phyloP scores from a whole-genome alignment of 2,113 vertebrate species.

The Morphnarchus princeps region DNA sequence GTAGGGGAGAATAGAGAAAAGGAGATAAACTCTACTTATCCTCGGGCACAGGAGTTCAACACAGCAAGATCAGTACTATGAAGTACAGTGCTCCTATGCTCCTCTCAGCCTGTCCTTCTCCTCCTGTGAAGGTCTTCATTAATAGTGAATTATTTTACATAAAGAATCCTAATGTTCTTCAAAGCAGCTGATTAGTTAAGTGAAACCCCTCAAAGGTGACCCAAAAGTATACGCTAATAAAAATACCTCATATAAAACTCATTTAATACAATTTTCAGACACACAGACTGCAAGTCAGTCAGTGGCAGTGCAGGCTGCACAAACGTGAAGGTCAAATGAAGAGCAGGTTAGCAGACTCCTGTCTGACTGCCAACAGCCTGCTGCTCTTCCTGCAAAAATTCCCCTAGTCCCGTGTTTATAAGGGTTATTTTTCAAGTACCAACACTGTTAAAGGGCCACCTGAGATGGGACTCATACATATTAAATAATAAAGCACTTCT shows the following conservation, averaged over 20 bases:
- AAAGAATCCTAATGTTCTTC: not conserved
- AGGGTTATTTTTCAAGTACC: not conserved
- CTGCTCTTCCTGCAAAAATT: not conserved
- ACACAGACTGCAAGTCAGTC: not conserved
- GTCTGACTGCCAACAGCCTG: not conserved
- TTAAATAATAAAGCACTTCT: not conserved
- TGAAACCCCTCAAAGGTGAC: not conserved
- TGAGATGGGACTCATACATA: not conserved
- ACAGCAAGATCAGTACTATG: not conserved
- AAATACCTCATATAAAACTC: not conserved
- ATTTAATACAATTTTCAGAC: not conserved
- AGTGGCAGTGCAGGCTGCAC: not conserved
- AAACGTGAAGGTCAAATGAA: not conserved
- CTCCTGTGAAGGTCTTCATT: not conserved
- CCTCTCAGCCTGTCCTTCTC: not conserved
- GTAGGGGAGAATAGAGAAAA: constrained; percentile 10
- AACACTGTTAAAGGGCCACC: not conserved
- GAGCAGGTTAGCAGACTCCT: not conserved
- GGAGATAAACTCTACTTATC: constrained; percentile 43
- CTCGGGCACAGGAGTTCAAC: not conserved
- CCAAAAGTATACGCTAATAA: not conserved
- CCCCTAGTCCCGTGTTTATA: not conserved
- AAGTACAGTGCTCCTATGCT: not conserved
- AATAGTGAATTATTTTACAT: not conserved
- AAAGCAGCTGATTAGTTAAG: not conserved